phyloP scores from a whole-genome alignment of 2,113 vertebrate species.

The Tympanuchus pallidicinctus region DNA sequence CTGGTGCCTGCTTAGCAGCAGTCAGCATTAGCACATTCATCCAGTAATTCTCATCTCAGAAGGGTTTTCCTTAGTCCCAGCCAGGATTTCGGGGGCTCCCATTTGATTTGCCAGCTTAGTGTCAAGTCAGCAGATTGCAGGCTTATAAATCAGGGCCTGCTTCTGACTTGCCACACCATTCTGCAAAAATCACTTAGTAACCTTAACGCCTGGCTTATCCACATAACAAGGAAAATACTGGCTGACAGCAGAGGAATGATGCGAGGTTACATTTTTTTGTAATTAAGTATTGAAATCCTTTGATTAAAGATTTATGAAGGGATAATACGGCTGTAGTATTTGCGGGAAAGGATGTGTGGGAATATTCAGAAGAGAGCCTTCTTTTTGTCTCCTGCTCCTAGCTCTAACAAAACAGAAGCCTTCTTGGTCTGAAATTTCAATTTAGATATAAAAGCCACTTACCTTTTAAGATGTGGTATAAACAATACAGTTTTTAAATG shows the following conservation, averaged over 20 bases:
- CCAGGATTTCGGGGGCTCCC: not conserved
- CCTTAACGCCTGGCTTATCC: slow-evolving; percentile 35
- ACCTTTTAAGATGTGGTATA: not conserved
- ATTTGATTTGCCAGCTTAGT: not conserved
- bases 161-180: not conserved
- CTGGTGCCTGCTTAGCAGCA: not conserved
- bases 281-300: slow-evolving; percentile 60
- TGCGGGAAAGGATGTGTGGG: slow-evolving; percentile 36
- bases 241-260: slow-evolving; percentile 43
- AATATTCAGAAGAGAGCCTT: slow-evolving; percentile 40
- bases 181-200: slow-evolving; percentile 24
- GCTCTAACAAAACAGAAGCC: not conserved
- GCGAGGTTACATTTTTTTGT: not conserved
- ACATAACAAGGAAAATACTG: slow-evolving; percentile 36
- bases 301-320: slow-evolving; percentile 51
- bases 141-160: slow-evolving; percentile 12
- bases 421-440: not conserved
- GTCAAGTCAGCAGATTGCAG: slow-evolving; percentile 16
- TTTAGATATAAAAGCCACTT: slow-evolving; percentile 44
- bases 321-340: slow-evolving; percentile 32
- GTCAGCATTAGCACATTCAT: not conserved
- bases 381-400: not conserved
- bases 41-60: not conserved
- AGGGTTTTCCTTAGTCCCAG: not conserved
- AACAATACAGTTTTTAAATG: not conserved